Conservation (phyloP, 92 coral and sea anemone genomes). For the Scolanthus callimorphus region DNA sequence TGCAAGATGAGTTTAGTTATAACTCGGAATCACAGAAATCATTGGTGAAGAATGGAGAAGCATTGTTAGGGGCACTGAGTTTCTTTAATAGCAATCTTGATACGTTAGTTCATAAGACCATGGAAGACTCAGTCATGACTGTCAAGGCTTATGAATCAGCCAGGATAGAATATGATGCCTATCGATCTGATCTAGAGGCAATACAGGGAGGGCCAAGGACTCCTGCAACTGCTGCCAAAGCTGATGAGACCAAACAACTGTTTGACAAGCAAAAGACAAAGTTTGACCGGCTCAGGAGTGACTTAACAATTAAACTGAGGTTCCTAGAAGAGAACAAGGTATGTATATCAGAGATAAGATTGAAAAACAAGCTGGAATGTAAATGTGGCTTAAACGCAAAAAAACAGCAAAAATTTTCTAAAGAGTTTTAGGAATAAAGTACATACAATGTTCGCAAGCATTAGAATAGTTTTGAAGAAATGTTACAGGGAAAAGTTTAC, state of each 20-base stretch:
- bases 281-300: constrained; percentile 86
- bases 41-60: constrained; percentile 90
- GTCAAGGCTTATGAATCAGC: constrained; percentile 93
- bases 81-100: constrained; percentile 88
- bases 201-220: constrained; percentile 60
- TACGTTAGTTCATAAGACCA: constrained; percentile 91
- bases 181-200: constrained; percentile 87
- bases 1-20: constrained; percentile 90
- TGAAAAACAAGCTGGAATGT: no score
- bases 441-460: no score
- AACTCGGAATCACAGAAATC: constrained; percentile 93
- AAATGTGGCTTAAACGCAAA: no score
- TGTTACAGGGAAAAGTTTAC: no score
- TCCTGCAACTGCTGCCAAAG: constrained; percentile 68
- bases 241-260: constrained; percentile 80
- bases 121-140: constrained; percentile 94
- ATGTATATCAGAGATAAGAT: no score
- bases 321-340: constrained; percentile 98
- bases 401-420: no score
- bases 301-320: constrained; percentile 85
- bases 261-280: constrained; percentile 85
- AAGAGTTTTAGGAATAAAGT: no score
- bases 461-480: no score
- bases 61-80: constrained; percentile 84
- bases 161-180: constrained; percentile 98